These are phyloP conservation scores for Ctenicera cuprea DNA, from an alignment of 2,888 invertebrate species.

Conservation along the genomic window DNA sequence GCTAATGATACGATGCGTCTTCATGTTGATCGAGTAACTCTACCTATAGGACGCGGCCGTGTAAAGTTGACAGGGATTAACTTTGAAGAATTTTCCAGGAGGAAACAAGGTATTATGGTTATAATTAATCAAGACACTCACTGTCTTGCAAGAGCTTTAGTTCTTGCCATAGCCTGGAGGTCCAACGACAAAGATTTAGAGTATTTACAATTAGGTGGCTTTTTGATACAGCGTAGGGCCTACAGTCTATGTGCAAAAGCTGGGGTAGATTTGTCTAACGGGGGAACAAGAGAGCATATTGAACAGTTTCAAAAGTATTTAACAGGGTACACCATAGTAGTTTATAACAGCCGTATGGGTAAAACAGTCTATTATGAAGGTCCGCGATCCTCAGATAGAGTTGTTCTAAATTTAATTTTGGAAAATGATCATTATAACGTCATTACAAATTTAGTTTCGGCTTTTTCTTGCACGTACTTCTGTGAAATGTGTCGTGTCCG, in stretches of 20 bases:
- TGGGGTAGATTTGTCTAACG: neutral
- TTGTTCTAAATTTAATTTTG: conserved; percentile 15
- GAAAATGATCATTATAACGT: conserved; percentile 29
- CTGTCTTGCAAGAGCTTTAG: conserved; percentile 1
- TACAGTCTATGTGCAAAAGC: neutral
- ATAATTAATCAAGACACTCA: neutral
- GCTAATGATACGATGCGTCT: neutral
- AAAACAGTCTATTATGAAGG: conserved; percentile 20
- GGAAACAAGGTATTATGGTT: neutral
- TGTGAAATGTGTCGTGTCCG: conserved; percentile 2
- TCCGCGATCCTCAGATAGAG: neutral
- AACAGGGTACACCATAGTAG: too few species aligned
- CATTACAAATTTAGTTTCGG: conserved; percentile 6
- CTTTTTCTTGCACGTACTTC: neutral
- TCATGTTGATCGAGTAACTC: neutral
- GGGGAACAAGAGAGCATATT: conserved; percentile 2
- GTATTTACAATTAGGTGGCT: neutral
- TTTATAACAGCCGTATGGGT: too few species aligned
- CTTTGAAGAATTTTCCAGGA: neutral
- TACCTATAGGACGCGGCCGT: neutral
- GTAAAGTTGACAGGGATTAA: neutral
- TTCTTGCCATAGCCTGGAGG: conserved; percentile 14
- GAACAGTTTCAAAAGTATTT: conserved; percentile 8
- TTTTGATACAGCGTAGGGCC: neutral
- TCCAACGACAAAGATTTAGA: neutral